Evolutionary conservation across 2,113 vertebrate genomes (phyloP).

Genomic region (Taxidea taxus): DNA sequence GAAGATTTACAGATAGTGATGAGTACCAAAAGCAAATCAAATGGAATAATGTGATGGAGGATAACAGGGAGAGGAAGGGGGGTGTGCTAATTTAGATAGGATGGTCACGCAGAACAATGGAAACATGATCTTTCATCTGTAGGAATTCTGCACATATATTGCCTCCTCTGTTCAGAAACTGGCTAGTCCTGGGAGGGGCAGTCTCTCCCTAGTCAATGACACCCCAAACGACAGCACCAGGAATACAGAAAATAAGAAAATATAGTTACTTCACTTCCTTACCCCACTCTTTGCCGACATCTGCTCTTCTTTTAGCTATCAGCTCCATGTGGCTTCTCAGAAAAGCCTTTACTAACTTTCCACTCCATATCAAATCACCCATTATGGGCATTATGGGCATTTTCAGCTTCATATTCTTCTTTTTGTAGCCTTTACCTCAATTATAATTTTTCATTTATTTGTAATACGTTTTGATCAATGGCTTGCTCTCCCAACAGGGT

Average conservation of each 20-base stretch:
- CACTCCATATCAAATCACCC: background rate
- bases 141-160: background rate
- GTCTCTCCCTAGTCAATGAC: background rate
- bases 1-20: background rate
- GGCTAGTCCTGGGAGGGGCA: background rate
- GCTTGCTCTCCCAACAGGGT: background rate
- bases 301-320: background rate
- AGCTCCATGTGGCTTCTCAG: background rate
- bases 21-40: background rate
- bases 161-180: background rate
- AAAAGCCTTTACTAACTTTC: background rate
- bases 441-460: conserved; percentile 11
- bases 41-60: background rate
- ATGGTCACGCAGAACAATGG: background rate
- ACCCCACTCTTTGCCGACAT: background rate
- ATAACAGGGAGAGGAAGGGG: background rate
- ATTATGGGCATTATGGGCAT: no score
- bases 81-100: background rate
- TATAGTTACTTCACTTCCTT: background rate
- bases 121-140: background rate
- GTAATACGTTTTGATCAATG: background rate
- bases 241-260: background rate
- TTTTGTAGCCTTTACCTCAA: background rate
- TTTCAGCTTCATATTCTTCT: background rate
- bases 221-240: background rate